Percentiles rank a stretch among this genome's conserved stretches.
Conservation (phyloP, 2,113 vertebrate genomes). For the Pseudorectes ferrugineus region DNA sequence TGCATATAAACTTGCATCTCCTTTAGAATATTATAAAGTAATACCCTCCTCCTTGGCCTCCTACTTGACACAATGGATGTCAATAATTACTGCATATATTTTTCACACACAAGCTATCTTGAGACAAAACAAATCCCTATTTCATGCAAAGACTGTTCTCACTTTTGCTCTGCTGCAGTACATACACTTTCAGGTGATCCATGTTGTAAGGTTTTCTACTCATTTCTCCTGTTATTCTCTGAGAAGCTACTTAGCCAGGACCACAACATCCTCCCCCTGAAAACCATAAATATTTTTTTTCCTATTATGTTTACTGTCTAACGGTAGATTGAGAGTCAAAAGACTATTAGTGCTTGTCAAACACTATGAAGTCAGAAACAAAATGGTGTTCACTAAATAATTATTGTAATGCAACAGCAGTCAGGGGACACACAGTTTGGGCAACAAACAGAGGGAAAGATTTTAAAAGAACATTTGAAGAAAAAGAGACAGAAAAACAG, state of each 20-base stretch:
- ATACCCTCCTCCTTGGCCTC: background rate
- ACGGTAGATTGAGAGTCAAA: background rate
- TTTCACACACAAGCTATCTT: background rate
- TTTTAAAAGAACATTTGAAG: background rate
- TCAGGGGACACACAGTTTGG: background rate
- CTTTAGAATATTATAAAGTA: background rate
- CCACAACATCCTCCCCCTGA: background rate
- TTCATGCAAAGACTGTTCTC: background rate
- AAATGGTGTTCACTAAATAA: background rate
- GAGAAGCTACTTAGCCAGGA: background rate
- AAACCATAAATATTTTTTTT: background rate
- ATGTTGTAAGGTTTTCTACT: background rate
- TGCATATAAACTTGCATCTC: background rate
- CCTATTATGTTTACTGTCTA: background rate
- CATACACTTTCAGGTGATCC: background rate
- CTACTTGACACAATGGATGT: background rate
- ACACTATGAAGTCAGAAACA: background rate
- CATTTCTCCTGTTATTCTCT: background rate
- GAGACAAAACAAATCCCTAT: background rate
- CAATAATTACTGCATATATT: background rate
- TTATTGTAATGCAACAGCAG: background rate
- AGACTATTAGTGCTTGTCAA: background rate
- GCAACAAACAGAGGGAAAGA: background rate
- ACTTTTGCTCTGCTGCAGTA: background rate
- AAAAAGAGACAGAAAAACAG: background rate